These are phyloP conservation scores for Chaetorhynchus papuensis DNA, from an alignment of 2,113 vertebrate genomes.

Conservation along the genomic window DNA sequence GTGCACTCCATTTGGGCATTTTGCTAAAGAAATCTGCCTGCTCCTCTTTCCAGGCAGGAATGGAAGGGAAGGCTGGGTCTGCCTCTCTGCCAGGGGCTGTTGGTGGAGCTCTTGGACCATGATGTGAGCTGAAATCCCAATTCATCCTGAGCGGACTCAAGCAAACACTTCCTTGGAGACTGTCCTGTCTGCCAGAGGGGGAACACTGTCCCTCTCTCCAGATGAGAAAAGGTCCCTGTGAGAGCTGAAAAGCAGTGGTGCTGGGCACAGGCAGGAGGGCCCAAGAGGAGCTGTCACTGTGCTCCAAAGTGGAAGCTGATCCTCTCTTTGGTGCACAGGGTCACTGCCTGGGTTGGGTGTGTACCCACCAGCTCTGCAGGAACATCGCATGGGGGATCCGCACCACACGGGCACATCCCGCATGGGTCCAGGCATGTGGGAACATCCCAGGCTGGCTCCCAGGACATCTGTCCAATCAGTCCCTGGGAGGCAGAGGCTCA, in stretches of 20 bases:
- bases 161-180: neutral
- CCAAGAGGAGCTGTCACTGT: neutral
- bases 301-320: neutral
- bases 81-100: neutral
- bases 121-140: rapidly evolving
- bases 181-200: neutral
- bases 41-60: neutral
- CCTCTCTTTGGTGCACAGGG: neutral
- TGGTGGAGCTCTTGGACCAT: neutral
- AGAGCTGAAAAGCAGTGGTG: neutral
- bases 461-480: neutral
- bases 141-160: neutral
- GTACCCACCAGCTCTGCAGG: neutral
- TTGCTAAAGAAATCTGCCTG: neutral
- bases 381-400: rapidly evolving
- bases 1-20: neutral
- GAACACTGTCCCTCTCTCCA: neutral
- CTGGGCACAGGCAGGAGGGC: neutral
- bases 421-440: neutral
- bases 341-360: neutral
- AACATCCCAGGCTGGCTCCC: neutral
- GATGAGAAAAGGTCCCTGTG: neutral
- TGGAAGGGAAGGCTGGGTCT: neutral
- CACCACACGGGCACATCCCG: rapidly evolving
- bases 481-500: rapidly evolving